Evolutionary conservation across 2,113 vertebrate species (phyloP), one percentile per base, ranked within the genome.

Genomic region (Hepsetus odoe): DNA sequence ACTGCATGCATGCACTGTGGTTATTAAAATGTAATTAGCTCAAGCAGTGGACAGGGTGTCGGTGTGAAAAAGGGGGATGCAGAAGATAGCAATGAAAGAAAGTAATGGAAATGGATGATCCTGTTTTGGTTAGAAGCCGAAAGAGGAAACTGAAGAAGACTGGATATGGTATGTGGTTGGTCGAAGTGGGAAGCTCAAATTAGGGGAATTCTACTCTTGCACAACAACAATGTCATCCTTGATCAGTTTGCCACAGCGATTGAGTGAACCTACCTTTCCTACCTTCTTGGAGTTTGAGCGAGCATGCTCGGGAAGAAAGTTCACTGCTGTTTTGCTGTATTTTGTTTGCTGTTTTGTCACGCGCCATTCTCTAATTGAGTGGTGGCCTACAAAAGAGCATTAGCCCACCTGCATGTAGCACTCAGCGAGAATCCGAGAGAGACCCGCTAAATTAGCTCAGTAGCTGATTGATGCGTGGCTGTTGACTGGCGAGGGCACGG

Each of bases 371-470:
- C 83, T 85, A 82, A 84, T 85, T 79, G 74, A 82, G 80, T 80
- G 80, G 49, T 77, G 80, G 74, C 80, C 83, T 82, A 77, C 72
- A 74, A 82, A 82, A 58, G 59, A 51, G 72, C 83, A 82, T 81
- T 82, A 80, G 73, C 80, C 80, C 80, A 85, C 83, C 82, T 83
- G 82, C 80, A 73, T 64, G 66, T 64, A 79, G 81, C 69, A 80
- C 80, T 74, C 77, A 46, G 73, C 80, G n/a, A 67, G 68, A 80
- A 76, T 76, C 83, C 28, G 71, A 80, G 83, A 82, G 83, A 74
- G 85, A 81, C 79, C 85, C 28, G 76, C 26, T 49, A 81, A 83
- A 85, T 86, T 85, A 86, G 83, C 85, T 85, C 83, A 85, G 65
- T 85, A 79, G 78, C 81, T 86, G 83, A 85, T 85, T 85, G 83